phyloP scores from a whole-genome alignment of 2,888 invertebrate species.

The Orchesella flavescens region DNA sequence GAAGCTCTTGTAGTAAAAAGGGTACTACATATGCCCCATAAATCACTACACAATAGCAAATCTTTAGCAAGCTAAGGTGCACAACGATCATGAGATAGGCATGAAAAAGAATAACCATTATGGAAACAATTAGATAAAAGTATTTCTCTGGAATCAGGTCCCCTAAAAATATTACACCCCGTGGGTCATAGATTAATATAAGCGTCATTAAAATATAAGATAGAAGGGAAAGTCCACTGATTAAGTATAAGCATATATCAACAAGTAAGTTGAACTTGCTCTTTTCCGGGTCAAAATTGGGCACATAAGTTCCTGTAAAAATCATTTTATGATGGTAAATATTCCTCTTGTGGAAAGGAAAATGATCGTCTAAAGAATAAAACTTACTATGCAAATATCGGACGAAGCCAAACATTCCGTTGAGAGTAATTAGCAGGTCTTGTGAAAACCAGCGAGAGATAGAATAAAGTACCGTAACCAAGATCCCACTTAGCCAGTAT shows the following conservation, averaged over 20 bases:
- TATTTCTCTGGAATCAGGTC: too few relatives aligned
- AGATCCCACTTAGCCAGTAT: constrained; percentile 6
- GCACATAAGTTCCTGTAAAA: not conserved
- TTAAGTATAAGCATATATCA: not conserved
- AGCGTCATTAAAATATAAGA: too few relatives aligned
- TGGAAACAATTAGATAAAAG: too few relatives aligned
- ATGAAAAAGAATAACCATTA: too few relatives aligned
- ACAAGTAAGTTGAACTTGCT: not conserved
- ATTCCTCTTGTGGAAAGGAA: not conserved
- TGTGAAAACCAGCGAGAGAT: not conserved
- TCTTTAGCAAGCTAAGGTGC: too few relatives aligned
- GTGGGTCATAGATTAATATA: too few relatives aligned
- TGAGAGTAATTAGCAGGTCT: not conserved
- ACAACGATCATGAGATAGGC: too few relatives aligned
- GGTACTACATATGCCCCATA: too few relatives aligned
- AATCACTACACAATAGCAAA: too few relatives aligned
- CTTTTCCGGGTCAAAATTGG: not conserved
- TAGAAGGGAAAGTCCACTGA: not conserved
- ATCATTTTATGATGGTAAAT: not conserved
- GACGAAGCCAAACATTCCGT: not conserved
- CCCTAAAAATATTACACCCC: too few relatives aligned
- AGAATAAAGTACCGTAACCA: not conserved
- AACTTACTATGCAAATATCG: constrained; percentile 6
- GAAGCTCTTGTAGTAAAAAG: too few relatives aligned
- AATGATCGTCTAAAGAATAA: not conserved